These are phyloP conservation scores for Eurytoma californica DNA, from an alignment of 2,888 invertebrate species.

Conservation along the genomic window DNA sequence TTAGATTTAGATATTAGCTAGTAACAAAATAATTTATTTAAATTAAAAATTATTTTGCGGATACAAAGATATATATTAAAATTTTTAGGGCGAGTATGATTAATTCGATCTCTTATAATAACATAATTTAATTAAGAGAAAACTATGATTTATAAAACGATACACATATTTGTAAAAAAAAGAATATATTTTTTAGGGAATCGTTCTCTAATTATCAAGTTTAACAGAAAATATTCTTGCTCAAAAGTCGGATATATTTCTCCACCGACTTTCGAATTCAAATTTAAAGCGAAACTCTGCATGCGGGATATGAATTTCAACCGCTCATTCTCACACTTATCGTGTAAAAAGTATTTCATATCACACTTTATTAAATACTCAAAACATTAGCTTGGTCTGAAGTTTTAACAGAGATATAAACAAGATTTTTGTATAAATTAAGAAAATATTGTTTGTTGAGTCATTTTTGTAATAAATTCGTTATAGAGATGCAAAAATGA, in stretches of 20 bases:
- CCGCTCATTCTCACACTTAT: background rate
- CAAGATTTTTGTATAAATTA: background rate
- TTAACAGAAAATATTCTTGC: background rate
- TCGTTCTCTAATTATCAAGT: background rate
- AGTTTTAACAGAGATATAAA: background rate
- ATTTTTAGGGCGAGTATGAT: background rate
- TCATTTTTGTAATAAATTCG: background rate
- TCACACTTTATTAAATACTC: conserved; percentile 13
- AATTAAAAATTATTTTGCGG: conserved; percentile 10
- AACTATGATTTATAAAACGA: background rate
- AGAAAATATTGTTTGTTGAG: background rate
- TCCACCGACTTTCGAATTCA: background rate
- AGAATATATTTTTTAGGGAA: background rate
- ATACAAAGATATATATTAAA: conserved; percentile 25
- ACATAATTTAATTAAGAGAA: background rate
- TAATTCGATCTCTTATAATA: background rate
- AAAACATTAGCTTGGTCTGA: conserved; percentile 3
- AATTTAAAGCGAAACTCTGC: background rate
- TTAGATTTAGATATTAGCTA: conserved; percentile 10
- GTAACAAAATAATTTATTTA: conserved; percentile 38
- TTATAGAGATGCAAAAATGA: too few species aligned
- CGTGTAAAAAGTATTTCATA: background rate
- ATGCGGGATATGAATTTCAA: conserved; percentile 31
- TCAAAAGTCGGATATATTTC: background rate
- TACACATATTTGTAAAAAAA: background rate